A percentile compares a stretch with the other conserved stretches of the same genome.
Evolutionary conservation across 1,140 invertebrate genomes (phyloP).

Genomic region (Aporrectodea caliginosa): DNA sequence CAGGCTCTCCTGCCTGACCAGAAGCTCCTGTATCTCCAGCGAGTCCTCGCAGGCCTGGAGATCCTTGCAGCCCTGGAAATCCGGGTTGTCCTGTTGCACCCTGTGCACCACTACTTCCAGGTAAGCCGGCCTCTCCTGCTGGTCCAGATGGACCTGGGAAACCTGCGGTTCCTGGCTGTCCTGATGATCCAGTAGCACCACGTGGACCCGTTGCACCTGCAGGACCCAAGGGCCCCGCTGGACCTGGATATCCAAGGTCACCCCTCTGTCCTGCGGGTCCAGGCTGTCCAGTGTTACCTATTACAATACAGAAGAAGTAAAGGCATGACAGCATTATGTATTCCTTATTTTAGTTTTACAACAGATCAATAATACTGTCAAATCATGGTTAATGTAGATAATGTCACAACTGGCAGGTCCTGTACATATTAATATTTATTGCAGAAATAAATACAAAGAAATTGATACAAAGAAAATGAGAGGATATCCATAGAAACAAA

Average conservation of each 20-base stretch:
- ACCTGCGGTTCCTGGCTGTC: constrained; percentile 5
- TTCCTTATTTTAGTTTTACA: too few relatives aligned
- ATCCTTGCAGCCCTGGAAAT: constrained; percentile 7
- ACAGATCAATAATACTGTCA: too few relatives aligned
- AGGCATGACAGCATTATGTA: too few relatives aligned
- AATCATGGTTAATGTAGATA: too few relatives aligned
- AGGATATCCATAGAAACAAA: too few relatives aligned
- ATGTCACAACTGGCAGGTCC: too few relatives aligned
- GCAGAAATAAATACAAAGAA: too few relatives aligned
- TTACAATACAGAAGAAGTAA: too few relatives aligned
- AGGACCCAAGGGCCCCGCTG: neutral
- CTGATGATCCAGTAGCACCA: constrained; percentile 11
- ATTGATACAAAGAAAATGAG: too few relatives aligned
- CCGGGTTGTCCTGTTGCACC: constrained; percentile 15
- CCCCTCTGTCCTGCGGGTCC: constrained; percentile 7
- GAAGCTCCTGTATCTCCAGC: constrained; percentile 7
- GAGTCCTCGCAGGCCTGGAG: constrained; percentile 11
- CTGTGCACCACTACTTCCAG: constrained; percentile 22
- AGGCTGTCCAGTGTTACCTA: neutral
- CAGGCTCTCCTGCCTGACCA: constrained; percentile 18
- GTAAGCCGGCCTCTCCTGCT: constrained; percentile 9
- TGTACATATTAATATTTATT: too few relatives aligned
- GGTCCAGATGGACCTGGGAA: neutral
- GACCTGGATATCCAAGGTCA: neutral
- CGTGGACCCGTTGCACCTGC: constrained; percentile 12